phyloP scores from a whole-genome alignment of 1,140 invertebrate species.

The Pseudomyrmex cubaensis region DNA sequence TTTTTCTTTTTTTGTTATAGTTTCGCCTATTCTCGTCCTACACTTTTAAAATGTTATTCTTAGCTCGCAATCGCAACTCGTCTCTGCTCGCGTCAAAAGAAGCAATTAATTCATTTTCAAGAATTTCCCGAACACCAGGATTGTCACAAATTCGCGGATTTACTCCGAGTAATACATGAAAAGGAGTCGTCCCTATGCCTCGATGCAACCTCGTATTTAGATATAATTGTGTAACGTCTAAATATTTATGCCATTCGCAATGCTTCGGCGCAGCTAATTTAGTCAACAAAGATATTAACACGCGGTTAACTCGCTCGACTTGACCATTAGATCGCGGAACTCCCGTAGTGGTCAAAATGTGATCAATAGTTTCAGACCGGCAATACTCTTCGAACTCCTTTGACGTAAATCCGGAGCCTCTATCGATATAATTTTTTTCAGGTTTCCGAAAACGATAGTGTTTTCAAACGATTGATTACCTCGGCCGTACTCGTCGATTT shows the following conservation, averaged over 20 bases:
- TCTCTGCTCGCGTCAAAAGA: background rate
- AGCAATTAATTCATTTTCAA: background rate
- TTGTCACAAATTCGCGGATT: background rate
- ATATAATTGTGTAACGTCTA: background rate
- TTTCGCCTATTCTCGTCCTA: background rate
- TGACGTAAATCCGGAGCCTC: conserved; percentile 5
- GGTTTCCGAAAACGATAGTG: background rate
- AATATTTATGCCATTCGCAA: background rate
- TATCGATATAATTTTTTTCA: background rate
- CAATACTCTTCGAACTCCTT: background rate
- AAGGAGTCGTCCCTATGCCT: background rate
- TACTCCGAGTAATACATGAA: background rate
- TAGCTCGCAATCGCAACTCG: background rate
- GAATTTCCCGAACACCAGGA: background rate
- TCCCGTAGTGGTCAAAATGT: background rate
- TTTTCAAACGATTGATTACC: background rate
- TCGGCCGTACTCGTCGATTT: background rate
- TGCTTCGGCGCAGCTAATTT: background rate
- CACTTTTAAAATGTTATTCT: background rate
- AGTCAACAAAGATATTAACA: background rate
- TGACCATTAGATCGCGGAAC: background rate
- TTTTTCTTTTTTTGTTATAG: background rate
- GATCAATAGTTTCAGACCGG: background rate
- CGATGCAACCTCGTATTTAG: background rate
- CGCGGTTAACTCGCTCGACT: background rate